Conservation (phyloP, 2,113 vertebrate species). For the Pseudopipra pipra region DNA sequence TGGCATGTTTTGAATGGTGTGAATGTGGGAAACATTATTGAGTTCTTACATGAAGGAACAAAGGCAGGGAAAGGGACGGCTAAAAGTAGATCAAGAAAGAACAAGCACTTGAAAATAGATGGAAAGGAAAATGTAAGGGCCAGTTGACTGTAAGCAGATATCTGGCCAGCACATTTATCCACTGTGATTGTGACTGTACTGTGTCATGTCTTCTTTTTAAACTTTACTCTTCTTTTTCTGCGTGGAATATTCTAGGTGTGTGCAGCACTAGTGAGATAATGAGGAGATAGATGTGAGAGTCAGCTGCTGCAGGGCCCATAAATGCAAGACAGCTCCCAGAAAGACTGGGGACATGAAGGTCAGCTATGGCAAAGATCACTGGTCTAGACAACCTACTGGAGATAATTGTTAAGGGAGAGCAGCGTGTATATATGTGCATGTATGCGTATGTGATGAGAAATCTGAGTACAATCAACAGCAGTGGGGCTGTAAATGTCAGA, state of each 20-base stretch:
- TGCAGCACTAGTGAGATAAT: not conserved
- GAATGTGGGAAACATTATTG: not conserved
- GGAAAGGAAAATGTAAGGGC: not conserved
- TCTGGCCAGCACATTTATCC: not conserved
- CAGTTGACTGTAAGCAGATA: not conserved
- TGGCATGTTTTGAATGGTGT: not conserved
- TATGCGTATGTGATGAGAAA: not conserved
- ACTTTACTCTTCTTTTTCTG: not conserved
- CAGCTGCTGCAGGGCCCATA: not conserved
- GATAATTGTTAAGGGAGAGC: not conserved
- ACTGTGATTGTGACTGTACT: not conserved
- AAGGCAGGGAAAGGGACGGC: not conserved
- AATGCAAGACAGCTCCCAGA: not conserved
- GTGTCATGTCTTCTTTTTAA: not conserved
- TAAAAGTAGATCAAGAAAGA: not conserved
- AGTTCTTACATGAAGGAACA: not conserved
- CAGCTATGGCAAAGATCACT: not conserved
- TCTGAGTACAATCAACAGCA: not conserved
- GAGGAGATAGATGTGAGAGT: not conserved
- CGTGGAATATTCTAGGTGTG: not conserved
- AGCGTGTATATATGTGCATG: rapidly evolving
- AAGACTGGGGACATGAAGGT: not conserved
- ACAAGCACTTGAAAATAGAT: not conserved
- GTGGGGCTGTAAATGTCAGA: not conserved
- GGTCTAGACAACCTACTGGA: not conserved